Evolutionary conservation across 2,888 invertebrate species (phyloP), one percentile per base, ranked within the genome.

Genomic region (Therioaphis trifolii): DNA sequence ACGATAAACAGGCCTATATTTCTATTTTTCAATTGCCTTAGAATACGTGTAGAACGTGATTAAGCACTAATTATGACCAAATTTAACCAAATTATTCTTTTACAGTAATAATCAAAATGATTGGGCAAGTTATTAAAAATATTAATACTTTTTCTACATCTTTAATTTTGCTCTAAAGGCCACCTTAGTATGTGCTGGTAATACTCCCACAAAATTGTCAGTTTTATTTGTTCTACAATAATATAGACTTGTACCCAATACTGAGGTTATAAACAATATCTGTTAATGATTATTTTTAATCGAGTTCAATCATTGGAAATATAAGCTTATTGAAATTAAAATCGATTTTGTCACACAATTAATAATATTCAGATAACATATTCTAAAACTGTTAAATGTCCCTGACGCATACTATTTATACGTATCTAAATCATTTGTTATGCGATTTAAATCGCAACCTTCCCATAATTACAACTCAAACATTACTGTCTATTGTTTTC

Each of bases 291-390:
- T 74, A 74, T 74, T 74, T 55, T 21, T 55, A 35, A 74, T 35
- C 14, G 11, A 58, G 55, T 75, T 75, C 40, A 40, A 40, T 18
- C 74, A 58, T 75, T 40, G 55, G 21, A 75, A 75, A 58, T 40
- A 58, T 58, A 58, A 58, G 74, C 74, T 75, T 11, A 40, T 58
- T 58, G 35, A 43, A 61, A 61, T 76, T 46, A 61, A 61, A 76
- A 76, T 76, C 27, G 75, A 61, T 61, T 76, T 61, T 43, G 75
- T 61, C 61, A 12, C 43, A n/a, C 27, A 43, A 61, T 76, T 76
- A 76, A 61, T 61, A 43, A 61, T 43, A 24, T 43, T 43, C 29
- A 29, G 2, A 58, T 40, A 58, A 58, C 24, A 24, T 43, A 43
- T 75, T 74, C 21, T 40, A 55, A 55, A 46, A 61, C 43, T 46